Percentiles rank a stretch among this genome's conserved stretches.
phyloP scores from a whole-genome alignment of 1,140 invertebrate species.

The Euwallacea fornicatus region DNA sequence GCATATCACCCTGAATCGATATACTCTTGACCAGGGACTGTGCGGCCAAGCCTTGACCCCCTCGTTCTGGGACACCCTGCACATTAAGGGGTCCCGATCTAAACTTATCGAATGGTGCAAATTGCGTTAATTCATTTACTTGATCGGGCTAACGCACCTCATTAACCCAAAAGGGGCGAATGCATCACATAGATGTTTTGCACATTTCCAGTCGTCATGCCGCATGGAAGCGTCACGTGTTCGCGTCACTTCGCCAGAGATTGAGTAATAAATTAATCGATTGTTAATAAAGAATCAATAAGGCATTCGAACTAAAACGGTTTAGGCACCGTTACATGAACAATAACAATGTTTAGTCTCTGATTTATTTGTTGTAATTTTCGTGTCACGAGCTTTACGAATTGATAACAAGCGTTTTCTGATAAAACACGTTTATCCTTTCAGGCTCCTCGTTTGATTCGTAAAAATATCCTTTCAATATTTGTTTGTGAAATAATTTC shows the following conservation, averaged over 20 bases:
- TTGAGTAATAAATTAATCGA: slow-evolving; percentile 7
- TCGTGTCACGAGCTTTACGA: slow-evolving; percentile 21
- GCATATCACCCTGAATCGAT: too few species aligned
- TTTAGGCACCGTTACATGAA: slow-evolving; percentile 7
- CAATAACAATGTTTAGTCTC: slow-evolving; percentile 35
- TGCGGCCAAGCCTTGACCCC: too few species aligned
- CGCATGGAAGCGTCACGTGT: too few species aligned
- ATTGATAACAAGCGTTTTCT: slow-evolving; percentile 33
- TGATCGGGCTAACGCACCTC: too few species aligned
- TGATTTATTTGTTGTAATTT: slow-evolving; percentile 35
- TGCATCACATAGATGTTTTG: too few species aligned
- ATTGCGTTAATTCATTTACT: too few species aligned
- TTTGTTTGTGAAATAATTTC: slow-evolving; percentile 26
- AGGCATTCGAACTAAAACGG: slow-evolving; percentile 16
- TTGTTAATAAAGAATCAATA: slow-evolving; percentile 5
- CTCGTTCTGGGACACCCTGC: too few species aligned
- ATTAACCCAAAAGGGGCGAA: too few species aligned
- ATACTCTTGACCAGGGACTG: too few species aligned
- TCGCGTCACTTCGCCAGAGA: neutral
- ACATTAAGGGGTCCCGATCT: too few species aligned
- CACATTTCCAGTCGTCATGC: too few species aligned
- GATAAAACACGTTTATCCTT: slow-evolving; percentile 35
- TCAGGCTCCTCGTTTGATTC: slow-evolving; percentile 27
- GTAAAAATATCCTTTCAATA: slow-evolving; percentile 20
- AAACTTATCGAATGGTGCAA: too few species aligned